A percentile compares a stretch with the other conserved stretches of the same genome.
Evolutionary conservation across 2,888 invertebrate genomes (phyloP).

Genomic region (Rhamnusium bicolor): DNA sequence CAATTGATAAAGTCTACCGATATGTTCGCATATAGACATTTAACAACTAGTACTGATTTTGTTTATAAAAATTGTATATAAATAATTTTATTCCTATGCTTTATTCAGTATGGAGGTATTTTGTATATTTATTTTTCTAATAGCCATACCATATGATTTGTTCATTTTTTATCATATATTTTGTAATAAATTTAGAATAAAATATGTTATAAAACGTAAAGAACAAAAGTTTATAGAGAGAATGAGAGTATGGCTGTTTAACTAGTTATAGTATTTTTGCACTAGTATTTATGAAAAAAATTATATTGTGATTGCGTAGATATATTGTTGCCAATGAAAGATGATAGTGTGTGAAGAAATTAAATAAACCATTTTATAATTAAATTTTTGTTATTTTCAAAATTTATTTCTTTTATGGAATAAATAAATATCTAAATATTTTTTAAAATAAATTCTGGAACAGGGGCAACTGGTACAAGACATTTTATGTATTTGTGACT

Average conservation of each 20-base stretch:
- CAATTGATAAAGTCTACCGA: constrained; percentile 8
- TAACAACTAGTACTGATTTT: constrained; percentile 37
- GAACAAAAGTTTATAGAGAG: constrained; percentile 55
- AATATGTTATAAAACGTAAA: constrained; percentile 50
- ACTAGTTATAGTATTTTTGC: constrained; percentile 71
- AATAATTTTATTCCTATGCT: constrained; percentile 45
- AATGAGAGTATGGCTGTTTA: constrained; percentile 59
- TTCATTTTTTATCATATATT: constrained; percentile 50
- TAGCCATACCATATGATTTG: constrained; percentile 50
- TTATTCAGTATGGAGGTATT: constrained; percentile 49
- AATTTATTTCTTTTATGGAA: neutral
- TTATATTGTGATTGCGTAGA: constrained; percentile 67
- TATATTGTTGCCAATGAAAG: constrained; percentile 63
- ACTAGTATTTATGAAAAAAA: constrained; percentile 70
- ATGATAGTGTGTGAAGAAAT: constrained; percentile 55
- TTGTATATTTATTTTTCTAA: constrained; percentile 53
- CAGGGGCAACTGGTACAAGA: no score
- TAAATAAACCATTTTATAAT: constrained; percentile 53
- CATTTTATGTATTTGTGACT: no score
- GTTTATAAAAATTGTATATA: constrained; percentile 42
- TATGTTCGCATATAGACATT: constrained; percentile 31
- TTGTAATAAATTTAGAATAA: constrained; percentile 49
- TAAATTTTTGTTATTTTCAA: constrained; percentile 12
- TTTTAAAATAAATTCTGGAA: no score
- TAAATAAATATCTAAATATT: no score